Evolutionary conservation across 2,797 vertebrate genomes (phyloP).

Genomic region (Octomys mimax): DNA sequence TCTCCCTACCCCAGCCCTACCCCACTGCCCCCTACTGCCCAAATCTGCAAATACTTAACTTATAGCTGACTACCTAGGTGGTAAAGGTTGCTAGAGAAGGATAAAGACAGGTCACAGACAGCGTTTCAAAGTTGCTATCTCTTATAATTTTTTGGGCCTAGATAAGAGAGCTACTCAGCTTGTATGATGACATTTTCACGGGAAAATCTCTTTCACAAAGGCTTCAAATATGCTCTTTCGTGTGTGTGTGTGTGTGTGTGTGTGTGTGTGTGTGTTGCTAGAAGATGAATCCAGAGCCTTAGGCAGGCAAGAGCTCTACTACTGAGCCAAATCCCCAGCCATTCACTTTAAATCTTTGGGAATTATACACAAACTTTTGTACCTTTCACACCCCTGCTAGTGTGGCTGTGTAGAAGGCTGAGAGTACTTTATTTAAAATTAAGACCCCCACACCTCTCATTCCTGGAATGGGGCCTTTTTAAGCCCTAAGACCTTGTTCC

Average conservation of each 20-base stretch:
- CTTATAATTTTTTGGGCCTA: constrained; percentile 3
- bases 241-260: too few relatives aligned
- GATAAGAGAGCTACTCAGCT: background rate
- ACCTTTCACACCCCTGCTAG: background rate
- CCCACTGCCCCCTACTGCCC: background rate
- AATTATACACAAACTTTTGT: background rate
- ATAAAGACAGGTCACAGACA: background rate
- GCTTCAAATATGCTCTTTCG: background rate
- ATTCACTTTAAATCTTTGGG: constrained; percentile 7
- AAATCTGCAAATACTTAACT: background rate
- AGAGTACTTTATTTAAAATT: background rate
- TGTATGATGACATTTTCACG: background rate
- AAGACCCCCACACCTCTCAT: background rate
- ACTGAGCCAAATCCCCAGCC: background rate
- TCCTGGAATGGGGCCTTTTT: background rate
- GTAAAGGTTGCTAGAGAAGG: background rate
- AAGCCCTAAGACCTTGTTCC: background rate
- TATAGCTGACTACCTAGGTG: background rate
- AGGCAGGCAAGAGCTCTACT: background rate
- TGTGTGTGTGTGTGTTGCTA: background rate
- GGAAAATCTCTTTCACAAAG: constrained; percentile 28
- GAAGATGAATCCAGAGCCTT: background rate
- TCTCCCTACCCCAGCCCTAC: background rate
- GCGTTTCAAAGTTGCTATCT: constrained; percentile 15
- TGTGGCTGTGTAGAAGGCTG: background rate